Evolutionary conservation across 2,797 vertebrate genomes (phyloP).

Genomic region (Malurus splendens): DNA sequence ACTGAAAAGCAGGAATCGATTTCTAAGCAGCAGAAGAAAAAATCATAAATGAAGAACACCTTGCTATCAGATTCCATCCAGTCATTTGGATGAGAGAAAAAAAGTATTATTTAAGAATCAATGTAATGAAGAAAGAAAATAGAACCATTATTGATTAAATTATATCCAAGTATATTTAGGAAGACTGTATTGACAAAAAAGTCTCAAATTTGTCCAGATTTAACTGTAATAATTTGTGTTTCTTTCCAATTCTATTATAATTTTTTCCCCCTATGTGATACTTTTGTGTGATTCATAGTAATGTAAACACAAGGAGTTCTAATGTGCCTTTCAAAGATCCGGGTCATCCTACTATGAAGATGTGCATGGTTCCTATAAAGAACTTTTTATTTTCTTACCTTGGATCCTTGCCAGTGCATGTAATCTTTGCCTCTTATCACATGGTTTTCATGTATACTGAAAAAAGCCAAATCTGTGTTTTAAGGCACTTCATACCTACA

Average conservation of each 20-base stretch:
- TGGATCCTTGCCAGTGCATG: neutral
- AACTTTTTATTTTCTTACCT: neutral
- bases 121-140: neutral
- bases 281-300: neutral
- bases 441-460: neutral
- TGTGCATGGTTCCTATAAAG: neutral
- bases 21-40: neutral
- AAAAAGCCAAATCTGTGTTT: neutral
- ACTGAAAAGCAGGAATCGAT: neutral
- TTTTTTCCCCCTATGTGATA: fast-evolving
- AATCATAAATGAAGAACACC: neutral
- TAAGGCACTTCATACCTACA: neutral
- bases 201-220: neutral
- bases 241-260: neutral
- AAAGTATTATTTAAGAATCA: neutral
- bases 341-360: neutral
- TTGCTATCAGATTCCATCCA: neutral
- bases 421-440: neutral
- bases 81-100: neutral
- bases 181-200: neutral
- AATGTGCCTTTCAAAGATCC: neutral
- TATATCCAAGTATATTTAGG: neutral
- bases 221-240: neutral
- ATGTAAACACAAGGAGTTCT: neutral
- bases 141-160: neutral